Evolutionary conservation across 2,797 vertebrate genomes (phyloP).

Genomic region (Lagodon rhomboides): DNA sequence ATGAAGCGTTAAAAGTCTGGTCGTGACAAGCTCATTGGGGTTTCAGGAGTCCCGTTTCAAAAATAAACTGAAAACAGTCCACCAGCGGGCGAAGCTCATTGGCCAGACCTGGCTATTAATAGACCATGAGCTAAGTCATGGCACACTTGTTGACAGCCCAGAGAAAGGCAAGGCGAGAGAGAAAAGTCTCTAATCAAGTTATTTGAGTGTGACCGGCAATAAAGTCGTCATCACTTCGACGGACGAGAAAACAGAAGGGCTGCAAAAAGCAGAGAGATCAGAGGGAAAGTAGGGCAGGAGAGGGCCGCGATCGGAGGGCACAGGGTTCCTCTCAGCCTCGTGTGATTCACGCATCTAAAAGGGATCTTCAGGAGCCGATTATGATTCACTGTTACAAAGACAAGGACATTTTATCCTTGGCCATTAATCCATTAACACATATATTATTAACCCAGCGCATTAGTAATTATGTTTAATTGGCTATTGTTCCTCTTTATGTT

Average conservation of each 20-base stretch:
- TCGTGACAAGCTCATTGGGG: conserved; percentile 32
- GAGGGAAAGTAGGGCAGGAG: conserved; percentile 43
- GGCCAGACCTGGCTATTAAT: conserved; percentile 58
- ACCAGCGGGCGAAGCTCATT: conserved; percentile 29
- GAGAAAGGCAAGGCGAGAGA: conserved; percentile 44
- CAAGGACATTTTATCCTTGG: conserved; percentile 54
- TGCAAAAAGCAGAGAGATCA: conserved; percentile 57
- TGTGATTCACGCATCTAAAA: conserved; percentile 58
- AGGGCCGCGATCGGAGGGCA: conserved; percentile 47
- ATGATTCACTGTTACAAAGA: conserved; percentile 58
- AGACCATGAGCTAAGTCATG: conserved; percentile 57
- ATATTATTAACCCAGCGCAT: conserved; percentile 44
- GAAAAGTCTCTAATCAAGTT: conserved; percentile 72
- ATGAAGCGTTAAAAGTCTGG: conserved; percentile 25
- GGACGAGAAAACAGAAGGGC: conserved; percentile 42
- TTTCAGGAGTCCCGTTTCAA: conserved; percentile 34
- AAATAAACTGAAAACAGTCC: conserved; percentile 66
- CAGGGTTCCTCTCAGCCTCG: conserved; percentile 33
- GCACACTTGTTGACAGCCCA: conserved; percentile 63
- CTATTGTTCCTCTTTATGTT: conserved; percentile 50
- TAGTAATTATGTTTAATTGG: conserved; percentile 51
- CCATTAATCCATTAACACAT: conserved; percentile 60
- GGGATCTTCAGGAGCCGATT: conserved; percentile 57
- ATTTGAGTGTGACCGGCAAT: conserved; percentile 61
- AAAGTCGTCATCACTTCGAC: conserved; percentile 65